These are phyloP conservation scores for Tokudaia muenninki DNA, from an alignment of 2,797 vertebrate species.

Conservation along the genomic window DNA sequence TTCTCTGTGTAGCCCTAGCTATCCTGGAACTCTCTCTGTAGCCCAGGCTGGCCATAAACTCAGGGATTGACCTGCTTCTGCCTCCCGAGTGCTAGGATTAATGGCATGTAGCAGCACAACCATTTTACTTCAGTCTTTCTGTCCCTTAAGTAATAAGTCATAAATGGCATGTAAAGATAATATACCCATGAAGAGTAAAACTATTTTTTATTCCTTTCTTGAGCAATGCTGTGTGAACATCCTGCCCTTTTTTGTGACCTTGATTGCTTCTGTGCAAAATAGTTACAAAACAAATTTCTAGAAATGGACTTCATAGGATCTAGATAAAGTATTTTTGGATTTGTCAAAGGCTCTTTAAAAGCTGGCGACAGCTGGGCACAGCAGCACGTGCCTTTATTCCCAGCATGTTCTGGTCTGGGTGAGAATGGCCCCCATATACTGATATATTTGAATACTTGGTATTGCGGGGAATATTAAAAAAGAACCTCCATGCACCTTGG, in stretches of 20 bases:
- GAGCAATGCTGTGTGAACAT: background rate
- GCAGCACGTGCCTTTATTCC: background rate
- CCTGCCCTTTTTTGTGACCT: no score
- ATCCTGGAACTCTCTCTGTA: background rate
- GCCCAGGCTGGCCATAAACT: background rate
- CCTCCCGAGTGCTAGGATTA: background rate
- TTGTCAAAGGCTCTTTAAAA: background rate
- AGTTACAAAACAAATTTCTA: background rate
- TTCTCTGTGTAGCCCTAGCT: background rate
- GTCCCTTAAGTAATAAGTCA: background rate
- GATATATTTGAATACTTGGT: background rate
- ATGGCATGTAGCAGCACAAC: background rate
- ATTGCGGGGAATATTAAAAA: no score
- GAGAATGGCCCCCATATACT: background rate
- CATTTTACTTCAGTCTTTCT: background rate
- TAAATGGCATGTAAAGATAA: background rate
- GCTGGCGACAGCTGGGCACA: background rate
- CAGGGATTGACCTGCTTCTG: background rate
- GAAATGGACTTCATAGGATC: background rate
- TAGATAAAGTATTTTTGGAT: background rate
- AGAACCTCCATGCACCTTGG: no score
- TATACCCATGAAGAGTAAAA: background rate
- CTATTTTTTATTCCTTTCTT: background rate
- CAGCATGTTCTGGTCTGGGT: no score
- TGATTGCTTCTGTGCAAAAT: background rate